Base-by-base conservation (phyloP, 92 coral and sea anemone genomes). In the Parazoanthus darwini region DNA sequence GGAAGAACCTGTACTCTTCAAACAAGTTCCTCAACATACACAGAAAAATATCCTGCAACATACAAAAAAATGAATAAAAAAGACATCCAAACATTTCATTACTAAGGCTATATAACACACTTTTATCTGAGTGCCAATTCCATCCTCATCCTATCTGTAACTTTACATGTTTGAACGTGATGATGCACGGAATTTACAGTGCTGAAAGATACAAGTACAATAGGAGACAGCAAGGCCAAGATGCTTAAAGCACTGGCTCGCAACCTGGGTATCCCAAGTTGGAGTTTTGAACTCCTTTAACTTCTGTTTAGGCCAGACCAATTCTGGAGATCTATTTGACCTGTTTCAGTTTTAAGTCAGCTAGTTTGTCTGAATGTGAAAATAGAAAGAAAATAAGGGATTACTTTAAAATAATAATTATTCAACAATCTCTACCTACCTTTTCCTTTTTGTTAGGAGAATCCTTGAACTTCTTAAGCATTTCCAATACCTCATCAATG, bases 21-120 rank as follows among this genome's bases (percentile, higher is more conserved):
- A 97, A 97, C 92, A 97, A 80, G 90, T 97, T 97, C 43, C 98
- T 95, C 82, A 97, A 96, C 99, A 97, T 97, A 89, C 99, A 97
- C 66, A 95, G 86, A 71, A 97, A 97, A 46, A 97, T 96, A 56
- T 97, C 99, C 99, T 97, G 86, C 13, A 63, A 66, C 78, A 54
- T 58, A 42, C 87, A 75, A 11, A 39, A 39, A 26, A 6, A 72
- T 18, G 42, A 39, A 4, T 39, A 4, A 39, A 39, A 39, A 39
- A 39, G 42, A 39, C 42, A 39, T 39, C 42, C 42, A 39, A 39
- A 39, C 4, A 39, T 39, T 39, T 39, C 18, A 44, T 44, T 44
- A 51, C 65, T 68, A n/a, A 68, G 63, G 54, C 26, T 70, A 8
- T 38, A 16, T 10, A 8, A 59, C 67, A 13, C 8, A 13, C 58